These are phyloP conservation scores for Aricia artaxerxes DNA, from an alignment of 2,888 invertebrate species.

Conservation along the genomic window DNA sequence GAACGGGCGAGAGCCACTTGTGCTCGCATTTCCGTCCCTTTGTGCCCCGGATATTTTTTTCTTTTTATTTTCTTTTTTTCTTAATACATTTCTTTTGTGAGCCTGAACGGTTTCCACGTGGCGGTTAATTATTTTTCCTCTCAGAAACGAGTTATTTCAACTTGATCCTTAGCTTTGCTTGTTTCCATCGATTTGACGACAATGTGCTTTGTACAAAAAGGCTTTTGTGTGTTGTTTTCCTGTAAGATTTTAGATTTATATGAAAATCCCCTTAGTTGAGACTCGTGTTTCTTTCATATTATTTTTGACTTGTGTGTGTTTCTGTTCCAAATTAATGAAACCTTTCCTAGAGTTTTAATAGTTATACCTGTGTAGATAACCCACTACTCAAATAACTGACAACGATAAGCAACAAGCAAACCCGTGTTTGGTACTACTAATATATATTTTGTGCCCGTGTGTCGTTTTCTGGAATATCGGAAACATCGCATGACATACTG, in stretches of 20 bases:
- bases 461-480: too few relatives aligned
- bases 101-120: slow-evolving; percentile 39
- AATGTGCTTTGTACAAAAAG: neutral
- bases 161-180: neutral
- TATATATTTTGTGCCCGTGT: too few relatives aligned
- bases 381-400: too few relatives aligned
- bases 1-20: slow-evolving; percentile 47
- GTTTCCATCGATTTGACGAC: neutral
- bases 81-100: slow-evolving; percentile 40
- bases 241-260: neutral
- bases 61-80: slow-evolving; percentile 30
- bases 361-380: too few relatives aligned
- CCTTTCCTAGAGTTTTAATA: too few relatives aligned
- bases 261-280: neutral
- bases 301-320: too few relatives aligned
- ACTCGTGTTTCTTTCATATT: too few relatives aligned
- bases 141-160: slow-evolving; percentile 10
- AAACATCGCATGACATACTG: too few relatives aligned
- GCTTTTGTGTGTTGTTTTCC: neutral
- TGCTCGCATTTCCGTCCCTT: slow-evolving; percentile 43
- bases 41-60: slow-evolving; percentile 43
- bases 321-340: too few relatives aligned
- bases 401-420: too few relatives aligned
- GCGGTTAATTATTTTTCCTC: slow-evolving; percentile 31
- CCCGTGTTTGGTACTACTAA: too few relatives aligned